phyloP scores from a whole-genome alignment of 2,113 vertebrate species.

The Ascaphus truei region DNA sequence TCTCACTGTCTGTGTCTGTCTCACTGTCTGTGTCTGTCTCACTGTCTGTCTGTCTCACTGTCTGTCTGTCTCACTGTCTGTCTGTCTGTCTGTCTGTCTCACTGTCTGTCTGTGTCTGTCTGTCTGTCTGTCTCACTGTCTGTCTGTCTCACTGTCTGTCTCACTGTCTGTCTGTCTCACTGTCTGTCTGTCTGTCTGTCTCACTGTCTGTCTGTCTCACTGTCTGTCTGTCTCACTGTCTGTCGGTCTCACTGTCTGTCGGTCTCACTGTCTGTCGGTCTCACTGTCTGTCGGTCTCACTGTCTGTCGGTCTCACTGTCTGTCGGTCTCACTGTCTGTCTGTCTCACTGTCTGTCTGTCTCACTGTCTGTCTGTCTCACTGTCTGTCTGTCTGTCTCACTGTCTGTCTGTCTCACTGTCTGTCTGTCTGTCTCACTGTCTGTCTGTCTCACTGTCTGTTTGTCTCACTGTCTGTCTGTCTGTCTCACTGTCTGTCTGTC shows the following conservation, averaged over 20 bases:
- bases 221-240: background rate
- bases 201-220: background rate
- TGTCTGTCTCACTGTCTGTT: background rate
- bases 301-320: slow-evolving; percentile 7
- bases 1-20: slow-evolving; percentile 30
- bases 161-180: background rate
- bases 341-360: background rate
- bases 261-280: background rate
- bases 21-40: background rate
- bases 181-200: background rate
- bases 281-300: background rate
- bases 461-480: background rate
- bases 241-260: background rate
- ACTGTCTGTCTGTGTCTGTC: no score
- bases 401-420: background rate
- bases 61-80: background rate
- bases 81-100: no score
- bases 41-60: background rate
- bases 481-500: background rate
- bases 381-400: background rate
- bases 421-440: background rate
- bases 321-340: background rate
- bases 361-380: background rate
- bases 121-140: no score
- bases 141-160: background rate